Evolutionary conservation across 2,113 vertebrate genomes (phyloP).

Genomic region (Thymallus thymallus): DNA sequence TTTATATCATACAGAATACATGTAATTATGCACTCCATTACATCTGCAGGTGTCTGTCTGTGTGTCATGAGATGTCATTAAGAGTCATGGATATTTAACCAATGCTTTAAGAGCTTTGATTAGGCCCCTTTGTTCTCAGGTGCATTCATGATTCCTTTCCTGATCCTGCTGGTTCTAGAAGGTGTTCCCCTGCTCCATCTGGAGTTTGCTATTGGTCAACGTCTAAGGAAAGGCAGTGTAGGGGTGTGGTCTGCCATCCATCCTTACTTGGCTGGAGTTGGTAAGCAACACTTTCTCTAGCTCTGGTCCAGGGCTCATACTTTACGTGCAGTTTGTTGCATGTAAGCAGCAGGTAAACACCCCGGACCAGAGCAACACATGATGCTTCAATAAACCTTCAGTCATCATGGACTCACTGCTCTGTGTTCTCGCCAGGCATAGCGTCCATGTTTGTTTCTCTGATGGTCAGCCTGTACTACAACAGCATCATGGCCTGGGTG

Average conservation of each 20-base stretch:
- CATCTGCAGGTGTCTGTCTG: too few relatives aligned
- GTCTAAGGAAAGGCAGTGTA: slow-evolving; percentile 82
- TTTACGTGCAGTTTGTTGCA: too few relatives aligned
- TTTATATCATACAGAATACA: too few relatives aligned
- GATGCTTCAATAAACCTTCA: too few relatives aligned
- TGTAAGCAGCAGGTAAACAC: too few relatives aligned
- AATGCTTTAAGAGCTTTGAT: too few relatives aligned
- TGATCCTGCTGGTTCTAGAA: slow-evolving; percentile 89
- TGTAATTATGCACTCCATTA: too few relatives aligned
- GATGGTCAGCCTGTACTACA: slow-evolving; percentile 87
- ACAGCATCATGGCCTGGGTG: slow-evolving; percentile 87
- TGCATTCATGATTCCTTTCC: slow-evolving; percentile 93
- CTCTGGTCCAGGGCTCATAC: too few relatives aligned
- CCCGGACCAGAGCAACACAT: too few relatives aligned
- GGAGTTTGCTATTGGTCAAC: slow-evolving; percentile 91
- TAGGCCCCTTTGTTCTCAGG: slow-evolving; percentile 66
- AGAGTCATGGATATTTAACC: too few relatives aligned
- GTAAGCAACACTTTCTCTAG: slow-evolving; percentile 62
- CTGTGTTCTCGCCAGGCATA: slow-evolving; percentile 70
- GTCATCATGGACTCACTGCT: too few relatives aligned
- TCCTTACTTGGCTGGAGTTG: slow-evolving; percentile 82
- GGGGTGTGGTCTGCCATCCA: slow-evolving; percentile 84
- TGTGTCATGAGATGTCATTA: too few relatives aligned
- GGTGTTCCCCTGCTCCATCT: slow-evolving; percentile 86
- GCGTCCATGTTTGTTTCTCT: slow-evolving; percentile 87